Evolutionary conservation across 1,140 invertebrate species (phyloP), one percentile per base, ranked within the genome.

Genomic region (Spodoptera litura): DNA sequence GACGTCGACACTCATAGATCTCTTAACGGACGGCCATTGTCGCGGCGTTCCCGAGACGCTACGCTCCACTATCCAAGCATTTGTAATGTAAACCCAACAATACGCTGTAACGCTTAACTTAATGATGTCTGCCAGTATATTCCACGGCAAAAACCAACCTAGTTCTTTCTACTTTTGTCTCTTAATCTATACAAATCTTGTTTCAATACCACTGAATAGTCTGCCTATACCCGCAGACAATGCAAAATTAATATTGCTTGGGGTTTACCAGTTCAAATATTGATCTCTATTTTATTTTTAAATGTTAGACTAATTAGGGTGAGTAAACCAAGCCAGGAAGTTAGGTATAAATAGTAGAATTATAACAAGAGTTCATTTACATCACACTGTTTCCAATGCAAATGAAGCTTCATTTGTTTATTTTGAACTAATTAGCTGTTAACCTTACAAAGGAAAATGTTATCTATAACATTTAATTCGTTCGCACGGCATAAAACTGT

Each of bases 1-100:
- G 77, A 81, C 66, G 77, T 68, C 78, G 61, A 71, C 78, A 72
- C 52, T 80, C 83, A 87, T 83, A 83, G 62, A 83, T 85, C 79
- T 81, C 25, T 81, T 88, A 87, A 88, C 87, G 87, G 87, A 81
- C 78, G 80, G 58, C 68, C 52, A 76, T 87, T 83, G 81, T 85
- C 76, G 74, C 59, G 64, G 66, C 76, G 71, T 81, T 62, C 44
- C 72, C 64, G 68, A 44, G 38, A 72, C 75, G 64, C 70, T 72
- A 79, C 79, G 80, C 62, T 81, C 75, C 66, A 80, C 78, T 81
- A 84, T 84, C 62, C 56, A 79, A 75, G 78, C 80, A 84, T 88
- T 87, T 87, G 84, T 89, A 88, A 87, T 85, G 84, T 88, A 87
- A 85, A 88, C 80, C 76, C 71, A 78, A 89, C 87, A 87, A 89